Base-by-base conservation (phyloP, 2,113 vertebrate species). In the Aegithalos caudatus region DNA sequence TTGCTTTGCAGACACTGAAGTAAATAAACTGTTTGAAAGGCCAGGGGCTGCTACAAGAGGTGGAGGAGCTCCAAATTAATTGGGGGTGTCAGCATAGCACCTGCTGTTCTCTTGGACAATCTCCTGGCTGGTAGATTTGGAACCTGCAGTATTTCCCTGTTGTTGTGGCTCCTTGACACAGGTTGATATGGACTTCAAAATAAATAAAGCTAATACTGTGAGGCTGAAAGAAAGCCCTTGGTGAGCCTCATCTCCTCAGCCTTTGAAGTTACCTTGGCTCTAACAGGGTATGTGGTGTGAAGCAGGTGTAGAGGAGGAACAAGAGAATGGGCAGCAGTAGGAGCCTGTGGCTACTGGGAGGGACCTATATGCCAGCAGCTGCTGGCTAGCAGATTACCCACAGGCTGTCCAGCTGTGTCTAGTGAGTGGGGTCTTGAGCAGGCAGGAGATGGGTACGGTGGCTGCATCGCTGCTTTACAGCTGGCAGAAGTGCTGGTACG, bases 11-110 rank as follows among this genome's bases (percentile, higher is more conserved):
- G 33, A 95, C 50, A 45, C 14, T 54, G 53, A 60, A 65, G 78
- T 62, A 90, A 97, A 94, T 88, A 95, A 95, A 96, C 35, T 66
- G 10, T 57, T 53, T 62, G 69, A 82, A 83, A 97, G 37, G 51
- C 62, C 82, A 58, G 19, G 44, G 71, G 45, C 77, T 88, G 65
- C 77, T 70, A 19, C 8, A 69, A 80, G 83, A 94, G 86, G 10
- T 38, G 14, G 67, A 94, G 37, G 48, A 91, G 37, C 23, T 65
- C 10, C 51, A 31, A 48, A 54, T 12, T 62, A 11, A 40, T 61
- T 51, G 50, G 14, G 33, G 25, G 4, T 80, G 42, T 53, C 56
- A 50, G 38, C 2, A 6, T 4, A 94, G 37, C 14, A 21, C 71
- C 69, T 0, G 0, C 37, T 35, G 47, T 73, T 50, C 29, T 37